Conservation (phyloP, 2,888 invertebrate species). For the Cactoblastis cactorum region DNA sequence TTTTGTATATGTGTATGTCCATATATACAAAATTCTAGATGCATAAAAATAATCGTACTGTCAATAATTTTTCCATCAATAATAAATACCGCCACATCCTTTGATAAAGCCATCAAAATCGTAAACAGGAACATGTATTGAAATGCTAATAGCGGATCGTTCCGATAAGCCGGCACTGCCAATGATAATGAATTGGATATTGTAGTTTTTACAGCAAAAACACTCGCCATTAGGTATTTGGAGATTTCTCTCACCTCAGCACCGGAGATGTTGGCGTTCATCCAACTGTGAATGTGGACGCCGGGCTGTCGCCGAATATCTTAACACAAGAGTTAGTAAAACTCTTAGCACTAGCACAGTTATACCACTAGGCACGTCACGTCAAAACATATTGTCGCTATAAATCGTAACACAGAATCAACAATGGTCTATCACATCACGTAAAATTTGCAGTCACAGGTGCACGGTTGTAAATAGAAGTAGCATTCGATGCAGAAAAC, state of each 20-base stretch:
- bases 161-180: conserved; percentile 47
- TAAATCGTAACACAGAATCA: conserved; percentile 53
- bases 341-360: conserved; percentile 42
- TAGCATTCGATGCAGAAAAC: conserved; percentile 51
- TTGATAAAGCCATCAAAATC: conserved; percentile 33
- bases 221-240: conserved; percentile 36
- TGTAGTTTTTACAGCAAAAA: conserved; percentile 24
- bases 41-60: not conserved
- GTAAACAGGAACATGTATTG: conserved; percentile 36
- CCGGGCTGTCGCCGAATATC: conserved; percentile 69
- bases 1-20: too few relatives aligned
- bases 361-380: conserved; percentile 55
- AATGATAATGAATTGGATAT: conserved; percentile 40
- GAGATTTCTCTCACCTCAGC: conserved; percentile 65
- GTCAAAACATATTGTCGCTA: conserved; percentile 43
- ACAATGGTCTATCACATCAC: conserved; percentile 68
- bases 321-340: conserved; percentile 47
- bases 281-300: conserved; percentile 67
- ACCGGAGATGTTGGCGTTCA: conserved; percentile 73
- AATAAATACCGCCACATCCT: conserved; percentile 5
- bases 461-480: conserved; percentile 54
- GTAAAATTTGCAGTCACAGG: conserved; percentile 69
- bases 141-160: conserved; percentile 39
- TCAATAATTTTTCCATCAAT: not conserved
- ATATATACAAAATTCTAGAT: too few relatives aligned